Evolutionary conservation across 2,113 vertebrate genomes (phyloP), one percentile per base, ranked within the genome.

Genomic region (Taurulus bubalis): DNA sequence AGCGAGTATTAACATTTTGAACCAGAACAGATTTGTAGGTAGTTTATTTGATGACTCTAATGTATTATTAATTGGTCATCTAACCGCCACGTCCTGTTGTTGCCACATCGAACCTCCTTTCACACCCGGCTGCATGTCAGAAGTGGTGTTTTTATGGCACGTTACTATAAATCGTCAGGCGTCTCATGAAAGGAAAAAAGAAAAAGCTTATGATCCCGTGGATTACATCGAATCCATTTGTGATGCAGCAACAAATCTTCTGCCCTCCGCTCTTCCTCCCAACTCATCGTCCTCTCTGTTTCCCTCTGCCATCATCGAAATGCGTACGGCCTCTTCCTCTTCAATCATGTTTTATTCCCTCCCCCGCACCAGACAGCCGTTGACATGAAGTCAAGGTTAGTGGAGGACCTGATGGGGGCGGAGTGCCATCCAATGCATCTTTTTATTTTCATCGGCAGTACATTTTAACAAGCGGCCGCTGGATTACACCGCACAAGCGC

Each of bases 331-430:
- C 59, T 59, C 62, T 55, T 30, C 71, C 36, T 9, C 62, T 60
- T 65, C 45, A 28, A 8, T 72, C 49, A 3, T 51, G 56, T 60
- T 60, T 42, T 14, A 22, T 45, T 40, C 20, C 38, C 26, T 1
- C 24, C 7, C 0, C 22, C 36, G 16, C 45, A 8, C 28, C 40
- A 72, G 55, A 59, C 87, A 74, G 85, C 83, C 67, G 76, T 70
- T 84, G 82, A 85, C 77, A 85, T 74, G 71, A 84, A 88, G 82
- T 91, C 87, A 88, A 90, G 87, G 90, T 92, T 66, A 87, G 24
- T n/a, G 51, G 22, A 10, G 51, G 51, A 22, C 51, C 66, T 55
- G 70, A 79, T 45, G 69, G 36, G 66, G 73, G 69, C 14, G 32
- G 55, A 45, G 62, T 56, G 30, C 70, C 80, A 71, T 83, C 82